Base-by-base conservation (phyloP, 2,113 vertebrate genomes). In the Vimba vimba region DNA sequence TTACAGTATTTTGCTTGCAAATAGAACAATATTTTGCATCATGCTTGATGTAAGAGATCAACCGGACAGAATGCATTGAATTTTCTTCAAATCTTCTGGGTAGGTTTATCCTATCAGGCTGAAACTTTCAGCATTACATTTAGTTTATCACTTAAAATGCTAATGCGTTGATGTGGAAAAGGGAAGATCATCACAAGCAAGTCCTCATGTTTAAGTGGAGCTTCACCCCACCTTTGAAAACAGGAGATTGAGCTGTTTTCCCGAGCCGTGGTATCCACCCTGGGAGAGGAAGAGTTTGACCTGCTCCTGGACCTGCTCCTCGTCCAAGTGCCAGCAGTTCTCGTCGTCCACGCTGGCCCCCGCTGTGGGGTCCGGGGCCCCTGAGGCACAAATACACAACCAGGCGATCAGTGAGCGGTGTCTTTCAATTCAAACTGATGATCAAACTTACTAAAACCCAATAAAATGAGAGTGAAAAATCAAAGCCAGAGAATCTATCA, bases 311-410 rank as follows among this genome's bases (percentile, higher is more conserved):
- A 99, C 97, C 87, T 99, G 98, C 89, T 99, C 98, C 93, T 99
- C 98, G 88, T 99, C 97, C 92, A 99, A 93, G 94, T 99, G 97
- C 98, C 98, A 99, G 91, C 98, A 99, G 90, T 99, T 99, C 92
- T 99, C 98, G 83, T 99, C 98, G 84, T 99, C 98, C 91, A 98
- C 96, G 84, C 97, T 98, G 91, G 97, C 98, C 89, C 97, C 97
- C 0, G 98, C 98, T 82, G 98, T 99, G 86, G 97, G 98, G 86
- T 99, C 98, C 62, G 98, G 98, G 92, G 98, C 98, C 94, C 98
- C 98, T 99, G 91, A 17, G 39, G 74, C 21, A 85, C 25, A 88
- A 11, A 88, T 30, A 91, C 57, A 87, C 27, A 88, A 19, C 11
- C 52, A 39, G 45, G 11, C 6, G 6, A 79, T 60, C 57, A 64